Base-by-base conservation (phyloP, 2,888 invertebrate species). In the Archips crataeganus region DNA sequence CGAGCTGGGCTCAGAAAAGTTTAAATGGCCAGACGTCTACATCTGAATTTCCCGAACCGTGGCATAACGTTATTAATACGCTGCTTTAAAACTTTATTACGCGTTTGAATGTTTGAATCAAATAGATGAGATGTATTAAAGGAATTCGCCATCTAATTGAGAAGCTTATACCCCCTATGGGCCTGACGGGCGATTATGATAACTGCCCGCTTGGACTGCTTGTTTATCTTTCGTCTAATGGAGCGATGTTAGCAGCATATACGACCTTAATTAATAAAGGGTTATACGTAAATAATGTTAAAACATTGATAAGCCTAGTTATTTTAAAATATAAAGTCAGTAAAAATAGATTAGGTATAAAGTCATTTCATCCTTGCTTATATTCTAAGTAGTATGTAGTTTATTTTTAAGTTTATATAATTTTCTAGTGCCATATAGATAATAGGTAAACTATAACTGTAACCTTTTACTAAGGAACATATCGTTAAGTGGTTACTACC, bases 1-100 rank as follows among this genome's bases (percentile, higher is more conserved):
- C 94, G 92, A 94, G 93, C 86, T 89, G 82, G 80, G 81, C 87
- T 88, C 85, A 87, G 90, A 90, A 94, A 94, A 94, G 93, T 94
- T 94, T 93, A 93, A 94, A 94, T 93, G 91, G 89, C 85, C 86
- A 85, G 84, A 81, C 84, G 79, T 77, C 78, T 80, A 80, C 63
- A 71, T 71, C 62, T 10, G 42, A 64, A 73, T 64, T 49, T 69
- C 68, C 72, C 63, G 68, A 64, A 68, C 47, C 63, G 32, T 59
- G 49, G 6, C 61, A 59, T 63, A 69, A 69, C 64, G 15, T 64
- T 62, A 62, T 49, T 64, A 64, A 64, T 68, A 73, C 68, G 62
- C 67, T 2, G 60, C 70, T 74, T 74, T 70, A 74, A 65, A 74
- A 74, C 39, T 74, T 74, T 74, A 60, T 34, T 63, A n/a, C 34